Evolutionary conservation across 2,113 vertebrate genomes (phyloP), one percentile per base, ranked within the genome.

Genomic region (Pterocles orientalis): DNA sequence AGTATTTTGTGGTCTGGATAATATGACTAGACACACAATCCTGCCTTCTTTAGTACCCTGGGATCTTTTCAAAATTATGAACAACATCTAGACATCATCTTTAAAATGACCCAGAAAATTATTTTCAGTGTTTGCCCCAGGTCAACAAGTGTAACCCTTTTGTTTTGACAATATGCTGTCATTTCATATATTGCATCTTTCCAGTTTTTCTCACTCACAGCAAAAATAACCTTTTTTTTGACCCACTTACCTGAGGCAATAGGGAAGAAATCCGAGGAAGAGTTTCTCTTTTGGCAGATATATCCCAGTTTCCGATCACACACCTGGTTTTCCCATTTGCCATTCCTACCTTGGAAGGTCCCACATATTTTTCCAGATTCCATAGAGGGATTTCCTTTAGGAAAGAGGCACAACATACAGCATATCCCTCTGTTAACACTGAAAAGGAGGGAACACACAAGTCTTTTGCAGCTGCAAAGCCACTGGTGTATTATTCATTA

Each of bases 201-300:
- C 10, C 18, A 24, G 11, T 45, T 47, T 76, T 76, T 58, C 58
- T 58, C 36, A 69, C 9, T 81, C 69, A 26, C 12, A 72, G 17
- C n/a, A 76, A 70, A 92, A 54, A 7, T 13, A 72, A 7, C 26
- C 25, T 58, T 31, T 43, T n/a, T 88, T 57, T 64, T 28, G 7
- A 70, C 3, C 29, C 60, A 4, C 62, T 28, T 95, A 98, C 98
- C 98, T 86, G 97, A 90, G 62, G 92, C 26, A n/a, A 94, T 65
- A 50, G 86, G 31, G 60, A 81, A 97, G 50, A 93, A 56, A 84
- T 97, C 95, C 88, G 92, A 68, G n/a, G 98, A 98, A 6, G 96
- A 97, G 80, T 99, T 99, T 88, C 98, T 98, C 94, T 98, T 99
- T 61, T 99, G 98, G 90, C 99, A 99, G 94, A 99, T 98, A 77